These are phyloP conservation scores for Seira musarum DNA, from an alignment of 2,888 invertebrate species.

Conservation along the genomic window DNA sequence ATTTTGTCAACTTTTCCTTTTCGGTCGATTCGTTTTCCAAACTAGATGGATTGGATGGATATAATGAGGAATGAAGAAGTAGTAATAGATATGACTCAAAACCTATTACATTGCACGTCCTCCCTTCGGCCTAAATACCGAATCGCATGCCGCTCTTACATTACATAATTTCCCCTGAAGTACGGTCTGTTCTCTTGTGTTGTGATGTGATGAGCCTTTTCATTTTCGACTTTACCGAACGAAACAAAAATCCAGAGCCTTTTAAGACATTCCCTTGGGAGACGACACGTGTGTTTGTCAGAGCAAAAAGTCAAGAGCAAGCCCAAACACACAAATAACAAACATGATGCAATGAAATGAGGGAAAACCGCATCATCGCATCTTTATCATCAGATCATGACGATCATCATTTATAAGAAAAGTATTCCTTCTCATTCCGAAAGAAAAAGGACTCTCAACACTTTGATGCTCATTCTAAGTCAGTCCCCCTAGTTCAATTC, in stretches of 20 bases:
- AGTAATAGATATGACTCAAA: not conserved
- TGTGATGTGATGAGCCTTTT: not conserved
- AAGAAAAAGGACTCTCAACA: slow-evolving; percentile 22
- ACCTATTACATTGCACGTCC: not conserved
- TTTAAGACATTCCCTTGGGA: slow-evolving; percentile 45
- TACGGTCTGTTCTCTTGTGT: no score
- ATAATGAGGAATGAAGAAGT: slow-evolving; percentile 33
- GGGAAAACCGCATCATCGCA: not conserved
- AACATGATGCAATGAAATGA: not conserved
- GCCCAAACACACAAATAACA: no score
- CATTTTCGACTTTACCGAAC: not conserved
- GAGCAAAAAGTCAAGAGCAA: slow-evolving; percentile 2
- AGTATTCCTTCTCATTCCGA: not conserved
- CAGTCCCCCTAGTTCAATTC: not conserved
- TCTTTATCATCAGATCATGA: not conserved
- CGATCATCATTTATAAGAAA: not conserved
- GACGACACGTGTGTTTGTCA: slow-evolving; percentile 45
- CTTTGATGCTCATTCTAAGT: slow-evolving; percentile 33
- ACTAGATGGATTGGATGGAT: no score
- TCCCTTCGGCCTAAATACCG: not conserved
- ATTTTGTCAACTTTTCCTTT: slow-evolving; percentile 51
- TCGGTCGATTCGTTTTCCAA: not conserved
- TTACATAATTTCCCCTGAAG: not conserved
- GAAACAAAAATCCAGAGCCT: not conserved
- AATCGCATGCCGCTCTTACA: not conserved